phyloP scores from a whole-genome alignment of 2,113 vertebrate species.

The Malaclemys terrapin region DNA sequence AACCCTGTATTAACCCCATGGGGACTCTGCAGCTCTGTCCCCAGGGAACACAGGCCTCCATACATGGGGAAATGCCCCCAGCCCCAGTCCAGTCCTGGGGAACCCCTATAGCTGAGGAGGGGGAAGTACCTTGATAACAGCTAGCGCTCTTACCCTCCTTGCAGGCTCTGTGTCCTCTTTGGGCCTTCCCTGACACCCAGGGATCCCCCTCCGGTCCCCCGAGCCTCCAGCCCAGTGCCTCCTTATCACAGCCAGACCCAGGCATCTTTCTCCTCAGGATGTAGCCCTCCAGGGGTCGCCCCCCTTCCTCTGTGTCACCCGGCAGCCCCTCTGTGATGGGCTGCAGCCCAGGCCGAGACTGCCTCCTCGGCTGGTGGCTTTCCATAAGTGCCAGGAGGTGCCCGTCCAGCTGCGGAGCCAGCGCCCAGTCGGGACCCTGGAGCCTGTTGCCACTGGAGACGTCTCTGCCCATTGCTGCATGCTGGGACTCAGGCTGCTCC shows the following conservation, averaged over 20 bases:
- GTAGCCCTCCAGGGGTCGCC: conserved; percentile 57
- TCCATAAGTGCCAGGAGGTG: conserved; percentile 74
- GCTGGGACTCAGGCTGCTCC: fast-evolving
- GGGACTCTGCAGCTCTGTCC: not conserved
- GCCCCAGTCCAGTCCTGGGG: not conserved
- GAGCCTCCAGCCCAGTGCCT: fast-evolving
- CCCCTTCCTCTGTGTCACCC: conserved; percentile 73
- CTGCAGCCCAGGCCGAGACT: conserved; percentile 77
- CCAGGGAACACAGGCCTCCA: not conserved
- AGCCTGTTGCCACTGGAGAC: not conserved
- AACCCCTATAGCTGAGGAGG: not conserved
- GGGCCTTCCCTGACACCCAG: not conserved
- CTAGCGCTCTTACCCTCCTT: conserved; percentile 16
- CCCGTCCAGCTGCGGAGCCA: not conserved
- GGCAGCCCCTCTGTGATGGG: conserved; percentile 80
- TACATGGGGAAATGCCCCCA: not conserved
- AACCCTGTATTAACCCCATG: not conserved
- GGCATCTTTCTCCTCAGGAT: conserved; percentile 24
- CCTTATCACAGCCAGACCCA: fast-evolving
- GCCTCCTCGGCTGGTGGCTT: conserved; percentile 83
- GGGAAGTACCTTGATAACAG: not conserved
- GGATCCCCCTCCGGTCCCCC: not conserved
- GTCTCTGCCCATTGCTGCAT: fast-evolving
- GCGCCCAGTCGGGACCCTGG: not conserved
- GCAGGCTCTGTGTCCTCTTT: not conserved